phyloP scores from a whole-genome alignment of 2,113 vertebrate genomes.

The Athene cunicularia region DNA sequence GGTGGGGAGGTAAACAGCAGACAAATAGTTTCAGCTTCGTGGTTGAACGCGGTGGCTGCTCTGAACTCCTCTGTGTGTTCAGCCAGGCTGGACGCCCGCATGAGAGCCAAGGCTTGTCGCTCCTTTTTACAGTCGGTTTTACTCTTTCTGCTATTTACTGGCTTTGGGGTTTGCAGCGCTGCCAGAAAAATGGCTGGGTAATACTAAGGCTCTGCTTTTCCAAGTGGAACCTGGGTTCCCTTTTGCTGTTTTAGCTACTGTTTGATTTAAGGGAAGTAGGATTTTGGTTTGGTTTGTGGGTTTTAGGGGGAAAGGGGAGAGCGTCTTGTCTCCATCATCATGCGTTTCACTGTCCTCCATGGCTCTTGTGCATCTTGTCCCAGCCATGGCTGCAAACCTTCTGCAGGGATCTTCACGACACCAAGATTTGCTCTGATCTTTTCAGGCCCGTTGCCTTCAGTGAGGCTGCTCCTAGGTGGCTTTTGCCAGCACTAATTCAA shows the following conservation, averaged over 20 bases:
- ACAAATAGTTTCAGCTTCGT: background rate
- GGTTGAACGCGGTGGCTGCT: background rate
- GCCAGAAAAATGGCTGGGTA: background rate
- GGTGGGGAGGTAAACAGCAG: background rate
- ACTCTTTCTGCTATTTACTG: background rate
- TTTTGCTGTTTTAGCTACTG: background rate
- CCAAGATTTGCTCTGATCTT: background rate
- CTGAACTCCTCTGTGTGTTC: background rate
- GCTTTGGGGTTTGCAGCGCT: background rate
- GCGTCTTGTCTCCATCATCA: accelerated
- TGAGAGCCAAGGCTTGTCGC: background rate
- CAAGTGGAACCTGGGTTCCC: background rate
- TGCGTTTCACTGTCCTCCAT: background rate
- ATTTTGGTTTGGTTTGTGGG: background rate
- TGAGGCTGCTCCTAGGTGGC: background rate
- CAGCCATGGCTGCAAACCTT: background rate
- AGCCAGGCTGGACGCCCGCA: background rate
- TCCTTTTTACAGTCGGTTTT: background rate
- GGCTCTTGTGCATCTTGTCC: background rate
- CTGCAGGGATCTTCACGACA: background rate
- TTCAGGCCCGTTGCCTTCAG: background rate
- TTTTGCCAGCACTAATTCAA: conserved; percentile 53
- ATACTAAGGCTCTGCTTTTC: background rate
- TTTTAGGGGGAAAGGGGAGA: background rate
- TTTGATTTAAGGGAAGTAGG: background rate